Conservation (phyloP, 2,113 vertebrate genomes). For the Clinocottus analis region DNA sequence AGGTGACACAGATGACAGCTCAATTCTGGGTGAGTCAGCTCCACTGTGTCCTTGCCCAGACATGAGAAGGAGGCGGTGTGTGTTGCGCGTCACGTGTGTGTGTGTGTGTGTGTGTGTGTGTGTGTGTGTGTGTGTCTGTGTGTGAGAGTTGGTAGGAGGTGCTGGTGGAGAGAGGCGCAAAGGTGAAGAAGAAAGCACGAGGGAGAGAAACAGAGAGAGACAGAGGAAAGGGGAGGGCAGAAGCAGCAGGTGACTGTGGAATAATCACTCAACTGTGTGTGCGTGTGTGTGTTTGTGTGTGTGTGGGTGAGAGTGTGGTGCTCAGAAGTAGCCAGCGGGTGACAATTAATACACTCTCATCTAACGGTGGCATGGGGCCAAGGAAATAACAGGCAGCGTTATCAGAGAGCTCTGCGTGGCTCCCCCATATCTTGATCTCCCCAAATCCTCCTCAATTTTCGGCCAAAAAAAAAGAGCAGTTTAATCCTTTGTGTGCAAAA, state of each 20-base stretch:
- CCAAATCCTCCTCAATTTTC: neutral
- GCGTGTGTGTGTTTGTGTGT: slow-evolving; percentile 5
- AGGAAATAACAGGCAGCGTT: slow-evolving; percentile 40
- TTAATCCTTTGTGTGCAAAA: too few relatives aligned
- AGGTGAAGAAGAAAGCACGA: slow-evolving; percentile 51
- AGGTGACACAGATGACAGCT: slow-evolving; percentile 83
- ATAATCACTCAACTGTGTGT: slow-evolving; percentile 15
- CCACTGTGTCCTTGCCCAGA: slow-evolving; percentile 79
- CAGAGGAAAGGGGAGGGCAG: neutral
- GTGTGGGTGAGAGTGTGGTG: slow-evolving; percentile 13
- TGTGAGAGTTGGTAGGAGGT: slow-evolving; percentile 39
- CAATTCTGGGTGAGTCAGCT: slow-evolving; percentile 82
- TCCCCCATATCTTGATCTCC: slow-evolving; percentile 15
- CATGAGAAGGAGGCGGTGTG: slow-evolving; percentile 72
- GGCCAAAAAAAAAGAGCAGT: neutral
- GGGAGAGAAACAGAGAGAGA: slow-evolving; percentile 6
- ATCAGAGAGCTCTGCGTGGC: slow-evolving; percentile 22
- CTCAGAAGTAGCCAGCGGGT: slow-evolving; percentile 55
- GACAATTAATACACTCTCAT: slow-evolving; percentile 59
- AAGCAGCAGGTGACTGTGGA: slow-evolving; percentile 49
- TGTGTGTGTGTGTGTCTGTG: slow-evolving; percentile 19
- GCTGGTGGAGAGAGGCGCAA: slow-evolving; percentile 41
- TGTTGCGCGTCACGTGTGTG: slow-evolving; percentile 26
- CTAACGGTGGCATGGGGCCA: slow-evolving; percentile 36
- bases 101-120: slow-evolving; percentile 3